These are phyloP conservation scores for Tragelaphus scriptus DNA, from an alignment of 2,113 vertebrate genomes.

Conservation along the genomic window DNA sequence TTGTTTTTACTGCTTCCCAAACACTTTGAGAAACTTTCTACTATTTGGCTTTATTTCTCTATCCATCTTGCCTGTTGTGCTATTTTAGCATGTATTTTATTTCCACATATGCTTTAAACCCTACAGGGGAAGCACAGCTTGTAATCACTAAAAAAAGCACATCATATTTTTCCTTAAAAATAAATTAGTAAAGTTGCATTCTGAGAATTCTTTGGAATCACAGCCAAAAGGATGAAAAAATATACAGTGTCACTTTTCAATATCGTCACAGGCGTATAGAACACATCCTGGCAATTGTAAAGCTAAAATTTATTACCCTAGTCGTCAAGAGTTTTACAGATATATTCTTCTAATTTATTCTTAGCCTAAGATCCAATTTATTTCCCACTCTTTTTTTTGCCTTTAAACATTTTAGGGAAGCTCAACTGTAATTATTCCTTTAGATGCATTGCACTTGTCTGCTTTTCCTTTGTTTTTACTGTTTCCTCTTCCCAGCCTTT, in stretches of 20 bases:
- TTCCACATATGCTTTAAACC: conserved; percentile 49
- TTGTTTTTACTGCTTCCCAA: neutral
- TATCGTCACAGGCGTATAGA: neutral
- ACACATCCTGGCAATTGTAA: neutral
- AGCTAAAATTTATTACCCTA: neutral
- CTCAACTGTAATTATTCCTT: neutral
- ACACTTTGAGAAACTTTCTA: conserved; percentile 11
- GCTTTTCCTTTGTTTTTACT: neutral
- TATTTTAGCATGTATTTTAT: conserved; percentile 56
- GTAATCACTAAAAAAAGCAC: conserved; percentile 42
- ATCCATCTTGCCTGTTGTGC: neutral
- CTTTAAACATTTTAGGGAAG: neutral
- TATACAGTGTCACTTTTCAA: neutral
- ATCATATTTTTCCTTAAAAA: conserved; percentile 34
- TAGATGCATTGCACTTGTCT: neutral
- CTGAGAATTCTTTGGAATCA: conserved; percentile 40
- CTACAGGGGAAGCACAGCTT: conserved; percentile 58
- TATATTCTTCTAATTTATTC: neutral
- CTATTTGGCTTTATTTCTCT: conserved; percentile 39
- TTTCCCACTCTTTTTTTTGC: neutral
- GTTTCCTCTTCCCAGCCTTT: neutral
- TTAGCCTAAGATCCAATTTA: neutral
- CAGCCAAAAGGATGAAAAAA: conserved; percentile 46
- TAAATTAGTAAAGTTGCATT: conserved; percentile 45
- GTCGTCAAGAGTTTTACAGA: neutral